Percentiles rank a stretch among this genome's conserved stretches.
Conservation (phyloP, 1,140 invertebrate species). For the Drosophila seguyi region DNA sequence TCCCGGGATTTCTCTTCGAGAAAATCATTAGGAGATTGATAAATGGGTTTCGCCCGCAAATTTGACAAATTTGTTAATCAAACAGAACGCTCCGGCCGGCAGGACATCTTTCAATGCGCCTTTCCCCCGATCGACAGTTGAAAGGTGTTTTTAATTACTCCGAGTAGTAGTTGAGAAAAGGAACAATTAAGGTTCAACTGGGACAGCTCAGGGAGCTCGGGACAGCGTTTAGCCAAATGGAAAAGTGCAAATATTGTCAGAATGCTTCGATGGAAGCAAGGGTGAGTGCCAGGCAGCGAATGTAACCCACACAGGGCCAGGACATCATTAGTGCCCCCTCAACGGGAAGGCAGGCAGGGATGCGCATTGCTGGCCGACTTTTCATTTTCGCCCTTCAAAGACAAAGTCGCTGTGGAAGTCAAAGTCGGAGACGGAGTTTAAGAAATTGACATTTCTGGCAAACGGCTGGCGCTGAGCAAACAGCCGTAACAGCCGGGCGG, state of each 20-base stretch:
- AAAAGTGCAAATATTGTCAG: slow-evolving; percentile 82
- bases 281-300: slow-evolving; percentile 27
- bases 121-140: slow-evolving; percentile 58
- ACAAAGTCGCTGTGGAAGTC: slow-evolving; percentile 28
- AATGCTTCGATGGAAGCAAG: slow-evolving; percentile 10
- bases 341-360: slow-evolving; percentile 14
- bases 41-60: slow-evolving; percentile 71
- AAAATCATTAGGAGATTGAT: slow-evolving; percentile 72
- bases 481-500: neutral
- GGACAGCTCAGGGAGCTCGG: slow-evolving; percentile 43
- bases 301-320: slow-evolving; percentile 72
- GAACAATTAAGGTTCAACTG: slow-evolving; percentile 69
- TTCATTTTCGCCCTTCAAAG: slow-evolving; percentile 44
- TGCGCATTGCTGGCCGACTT: slow-evolving; percentile 25
- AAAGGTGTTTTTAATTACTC: slow-evolving; percentile 85
- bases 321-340: slow-evolving; percentile 78
- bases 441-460: slow-evolving; percentile 63
- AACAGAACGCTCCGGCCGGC: slow-evolving; percentile 51
- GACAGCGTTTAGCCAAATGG: slow-evolving; percentile 79
- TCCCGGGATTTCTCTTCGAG: neutral
- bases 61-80: slow-evolving; percentile 82
- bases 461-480: slow-evolving; percentile 26
- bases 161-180: slow-evolving; percentile 70
- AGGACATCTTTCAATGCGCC: slow-evolving; percentile 23
- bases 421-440: slow-evolving; percentile 38